Percentiles rank a stretch among this genome's conserved stretches.
Evolutionary conservation across 2,113 vertebrate genomes (phyloP).

Genomic region (Calonectris borealis): DNA sequence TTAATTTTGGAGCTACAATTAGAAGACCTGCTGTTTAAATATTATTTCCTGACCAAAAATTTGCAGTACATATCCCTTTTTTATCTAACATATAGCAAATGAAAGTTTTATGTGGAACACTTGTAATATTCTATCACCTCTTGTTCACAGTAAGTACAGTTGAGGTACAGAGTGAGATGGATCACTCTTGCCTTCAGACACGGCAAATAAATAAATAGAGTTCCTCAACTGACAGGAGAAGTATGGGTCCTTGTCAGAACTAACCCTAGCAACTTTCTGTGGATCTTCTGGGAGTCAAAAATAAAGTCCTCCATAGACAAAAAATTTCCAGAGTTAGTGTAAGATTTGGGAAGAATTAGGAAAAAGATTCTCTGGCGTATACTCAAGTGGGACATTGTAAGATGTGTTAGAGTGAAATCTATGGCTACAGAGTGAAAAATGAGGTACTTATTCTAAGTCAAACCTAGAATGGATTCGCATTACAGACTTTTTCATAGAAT

Average conservation of each 20-base stretch:
- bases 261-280: background rate
- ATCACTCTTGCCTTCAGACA: background rate
- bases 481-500: background rate
- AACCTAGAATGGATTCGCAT: background rate
- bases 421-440: background rate
- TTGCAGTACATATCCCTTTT: background rate
- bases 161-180: background rate
- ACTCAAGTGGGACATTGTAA: background rate
- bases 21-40: slow-evolving; percentile 27
- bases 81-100: background rate
- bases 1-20: slow-evolving; percentile 56
- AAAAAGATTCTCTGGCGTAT: background rate
- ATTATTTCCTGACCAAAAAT: slow-evolving; percentile 34
- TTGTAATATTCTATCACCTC: background rate
- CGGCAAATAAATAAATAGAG: background rate
- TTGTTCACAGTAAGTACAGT: background rate
- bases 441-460: background rate
- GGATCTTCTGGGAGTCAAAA: background rate
- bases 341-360: background rate
- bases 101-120: background rate
- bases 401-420: background rate
- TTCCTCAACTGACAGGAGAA: background rate
- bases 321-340: background rate
- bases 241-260: background rate
- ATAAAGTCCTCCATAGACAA: background rate